Evolutionary conservation across 2,113 vertebrate species (phyloP).

Genomic region (Melanerpes formicivorus): DNA sequence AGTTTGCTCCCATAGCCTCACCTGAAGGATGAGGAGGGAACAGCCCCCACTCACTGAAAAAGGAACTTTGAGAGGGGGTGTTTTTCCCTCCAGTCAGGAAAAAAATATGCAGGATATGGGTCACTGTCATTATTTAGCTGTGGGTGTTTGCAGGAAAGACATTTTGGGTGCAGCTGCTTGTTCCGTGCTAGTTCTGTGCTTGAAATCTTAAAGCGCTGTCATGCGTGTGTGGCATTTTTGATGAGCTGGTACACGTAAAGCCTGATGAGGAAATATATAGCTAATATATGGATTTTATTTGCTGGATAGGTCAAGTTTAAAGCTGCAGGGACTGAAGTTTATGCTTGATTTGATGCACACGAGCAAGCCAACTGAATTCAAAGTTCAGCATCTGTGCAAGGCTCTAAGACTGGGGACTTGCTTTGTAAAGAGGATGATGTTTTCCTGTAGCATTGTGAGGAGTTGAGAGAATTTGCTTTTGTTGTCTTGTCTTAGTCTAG

Average conservation of each 20-base stretch:
- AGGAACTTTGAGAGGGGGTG: fast-evolving
- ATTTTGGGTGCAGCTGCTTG: neutral
- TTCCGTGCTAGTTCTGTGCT: neutral
- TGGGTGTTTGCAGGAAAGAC: neutral
- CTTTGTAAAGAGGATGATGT: neutral
- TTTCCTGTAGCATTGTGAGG: neutral
- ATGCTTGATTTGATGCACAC: constrained; percentile 36
- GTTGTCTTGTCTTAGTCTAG: neutral
- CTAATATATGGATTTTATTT: neutral
- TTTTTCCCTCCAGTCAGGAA: neutral
- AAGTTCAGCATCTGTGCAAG: constrained; percentile 58
- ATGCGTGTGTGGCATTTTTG: neutral
- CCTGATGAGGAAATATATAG: neutral
- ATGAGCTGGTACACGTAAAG: neutral
- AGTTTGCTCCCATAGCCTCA: neutral
- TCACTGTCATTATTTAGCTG: neutral
- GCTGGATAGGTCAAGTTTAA: constrained; percentile 31
- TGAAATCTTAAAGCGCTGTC: neutral
- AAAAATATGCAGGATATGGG: neutral
- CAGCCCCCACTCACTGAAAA: neutral
- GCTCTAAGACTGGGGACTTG: neutral
- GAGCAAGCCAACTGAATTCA: constrained; percentile 27
- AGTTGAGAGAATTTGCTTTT: neutral
- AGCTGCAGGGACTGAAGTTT: constrained; percentile 40
- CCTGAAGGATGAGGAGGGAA: neutral